These are phyloP conservation scores for Pterobdella sp. DNA, from an alignment of 2,888 invertebrate species.

Conservation along the genomic window DNA sequence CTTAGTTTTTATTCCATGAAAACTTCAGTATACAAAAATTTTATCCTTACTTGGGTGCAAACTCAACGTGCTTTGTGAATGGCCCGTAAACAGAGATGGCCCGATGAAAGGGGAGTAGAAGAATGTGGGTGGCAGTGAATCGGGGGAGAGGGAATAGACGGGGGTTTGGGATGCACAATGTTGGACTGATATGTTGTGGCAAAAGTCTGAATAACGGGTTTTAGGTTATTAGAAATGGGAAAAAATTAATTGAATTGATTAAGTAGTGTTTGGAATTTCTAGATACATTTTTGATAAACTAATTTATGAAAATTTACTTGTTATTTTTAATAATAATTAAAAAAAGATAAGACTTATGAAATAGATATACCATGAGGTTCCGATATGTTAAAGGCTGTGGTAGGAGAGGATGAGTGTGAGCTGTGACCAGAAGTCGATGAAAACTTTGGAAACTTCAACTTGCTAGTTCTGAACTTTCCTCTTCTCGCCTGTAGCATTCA, in stretches of 20 bases:
- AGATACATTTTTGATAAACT: too few relatives aligned
- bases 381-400: neutral
- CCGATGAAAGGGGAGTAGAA: slow-evolving; percentile 14
- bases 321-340: too few relatives aligned
- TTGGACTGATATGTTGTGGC: slow-evolving; percentile 7
- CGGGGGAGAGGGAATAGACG: neutral
- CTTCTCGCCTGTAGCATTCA: slow-evolving; percentile 54
- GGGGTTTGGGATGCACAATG: neutral
- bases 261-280: neutral
- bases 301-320: too few relatives aligned
- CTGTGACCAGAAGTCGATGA: neutral
- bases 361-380: slow-evolving; percentile 11
- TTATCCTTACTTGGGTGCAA: neutral
- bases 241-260: neutral
- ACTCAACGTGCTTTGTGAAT: neutral
- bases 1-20: too few relatives aligned
- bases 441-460: slow-evolving; percentile 64
- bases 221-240: neutral
- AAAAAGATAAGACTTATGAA: too few relatives aligned
- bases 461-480: slow-evolving; percentile 73
- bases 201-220: neutral
- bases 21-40: too few relatives aligned
- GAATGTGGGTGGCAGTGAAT: neutral
- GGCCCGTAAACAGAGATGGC: neutral
- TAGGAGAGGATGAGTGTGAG: neutral